These are phyloP conservation scores for Anhinga rufa DNA, from an alignment of 2,113 vertebrate species.

Conservation along the genomic window DNA sequence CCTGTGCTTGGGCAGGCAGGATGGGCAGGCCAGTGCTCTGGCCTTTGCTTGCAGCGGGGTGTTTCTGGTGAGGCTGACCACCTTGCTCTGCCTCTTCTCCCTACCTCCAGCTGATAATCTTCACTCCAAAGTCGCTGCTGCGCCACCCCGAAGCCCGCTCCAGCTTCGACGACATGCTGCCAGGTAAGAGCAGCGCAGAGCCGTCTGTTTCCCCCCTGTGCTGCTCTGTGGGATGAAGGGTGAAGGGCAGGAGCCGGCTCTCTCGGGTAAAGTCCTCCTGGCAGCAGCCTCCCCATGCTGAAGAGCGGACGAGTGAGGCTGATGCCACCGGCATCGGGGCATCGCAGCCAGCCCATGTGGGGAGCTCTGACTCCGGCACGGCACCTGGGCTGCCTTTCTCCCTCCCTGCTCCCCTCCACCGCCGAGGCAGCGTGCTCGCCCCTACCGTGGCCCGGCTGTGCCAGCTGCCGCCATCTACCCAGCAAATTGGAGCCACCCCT, in stretches of 20 bases:
- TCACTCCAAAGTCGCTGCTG: slow-evolving; percentile 91
- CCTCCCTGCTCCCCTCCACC: neutral
- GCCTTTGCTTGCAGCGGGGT: neutral
- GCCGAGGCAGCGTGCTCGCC: rapidly evolving
- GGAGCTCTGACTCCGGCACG: rapidly evolving
- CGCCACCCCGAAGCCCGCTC: slow-evolving; percentile 91
- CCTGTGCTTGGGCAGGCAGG: neutral
- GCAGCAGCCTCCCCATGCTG: neutral
- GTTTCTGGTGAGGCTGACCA: neutral
- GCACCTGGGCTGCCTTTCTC: neutral
- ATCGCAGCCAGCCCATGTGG: rapidly evolving
- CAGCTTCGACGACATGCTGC: slow-evolving; percentile 89
- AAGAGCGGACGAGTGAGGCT: neutral
- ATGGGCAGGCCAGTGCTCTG: neutral
- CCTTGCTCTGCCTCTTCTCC: slow-evolving; percentile 40
- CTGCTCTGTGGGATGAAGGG: rapidly evolving
- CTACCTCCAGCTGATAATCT: slow-evolving; percentile 83
- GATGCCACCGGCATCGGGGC: rapidly evolving
- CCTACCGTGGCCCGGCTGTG: rapidly evolving
- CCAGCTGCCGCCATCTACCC: neutral
- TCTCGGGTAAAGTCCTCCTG: neutral
- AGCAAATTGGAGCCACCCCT: neutral
- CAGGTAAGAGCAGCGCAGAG: slow-evolving; percentile 60
- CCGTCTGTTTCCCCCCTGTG: rapidly evolving
- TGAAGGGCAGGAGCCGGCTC: neutral